A percentile compares a stretch with the other conserved stretches of the same genome.
Conservation (phyloP, 2,113 vertebrate genomes). For the Apteryx mantelli region DNA sequence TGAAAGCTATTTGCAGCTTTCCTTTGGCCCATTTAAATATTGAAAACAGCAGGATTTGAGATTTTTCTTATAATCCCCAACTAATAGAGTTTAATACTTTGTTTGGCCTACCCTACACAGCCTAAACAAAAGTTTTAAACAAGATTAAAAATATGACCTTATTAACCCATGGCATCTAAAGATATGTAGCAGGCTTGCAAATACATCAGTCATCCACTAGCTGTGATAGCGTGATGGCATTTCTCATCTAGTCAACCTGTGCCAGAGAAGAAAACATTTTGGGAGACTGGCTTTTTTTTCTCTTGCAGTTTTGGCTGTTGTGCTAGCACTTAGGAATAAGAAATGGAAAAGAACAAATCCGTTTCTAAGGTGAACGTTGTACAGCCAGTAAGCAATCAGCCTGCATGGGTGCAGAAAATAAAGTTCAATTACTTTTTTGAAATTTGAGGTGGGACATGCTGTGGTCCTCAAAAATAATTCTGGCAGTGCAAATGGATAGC, state of each 20-base stretch:
- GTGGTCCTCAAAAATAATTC: neutral
- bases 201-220: neutral
- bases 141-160: conserved; percentile 63
- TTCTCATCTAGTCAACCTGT: neutral
- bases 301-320: neutral
- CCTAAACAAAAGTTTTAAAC: conserved; percentile 67
- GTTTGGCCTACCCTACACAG: conserved; percentile 50
- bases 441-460: neutral
- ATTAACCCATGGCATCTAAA: conserved; percentile 52
- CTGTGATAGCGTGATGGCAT: neutral
- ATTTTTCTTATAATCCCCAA: conserved; percentile 66
- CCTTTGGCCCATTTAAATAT: conserved; percentile 56
- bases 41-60: conserved; percentile 61
- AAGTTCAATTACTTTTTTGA: neutral
- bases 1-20: conserved; percentile 47
- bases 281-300: neutral
- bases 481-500: neutral
- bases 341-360: neutral
- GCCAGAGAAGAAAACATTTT: neutral
- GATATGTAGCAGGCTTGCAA: neutral
- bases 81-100: conserved; percentile 68
- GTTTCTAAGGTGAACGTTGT: neutral
- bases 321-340: neutral
- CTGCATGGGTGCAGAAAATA: neutral
- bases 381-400: neutral